A percentile compares a stretch with the other conserved stretches of the same genome.
Evolutionary conservation across 2,113 vertebrate genomes (phyloP).

Genomic region (Neofelis nebulosa): DNA sequence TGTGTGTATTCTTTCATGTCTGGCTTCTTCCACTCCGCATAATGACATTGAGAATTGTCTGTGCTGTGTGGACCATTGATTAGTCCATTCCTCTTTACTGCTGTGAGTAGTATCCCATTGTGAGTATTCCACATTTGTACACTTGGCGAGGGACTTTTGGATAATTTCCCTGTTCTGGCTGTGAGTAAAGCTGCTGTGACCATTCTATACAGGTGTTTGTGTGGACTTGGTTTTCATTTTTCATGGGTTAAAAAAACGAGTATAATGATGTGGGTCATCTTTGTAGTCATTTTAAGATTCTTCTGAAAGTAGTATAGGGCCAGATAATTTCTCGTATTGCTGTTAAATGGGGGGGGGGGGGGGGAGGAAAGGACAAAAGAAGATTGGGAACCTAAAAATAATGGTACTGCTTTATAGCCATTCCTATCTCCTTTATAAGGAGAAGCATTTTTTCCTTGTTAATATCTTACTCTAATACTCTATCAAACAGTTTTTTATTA

Average conservation of each 20-base stretch:
- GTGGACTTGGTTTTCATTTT: background rate
- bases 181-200: slow-evolving; percentile 1
- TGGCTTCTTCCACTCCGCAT: background rate
- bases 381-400: background rate
- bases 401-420: background rate
- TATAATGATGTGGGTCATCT: background rate
- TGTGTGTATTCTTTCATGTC: background rate
- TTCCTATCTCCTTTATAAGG: background rate
- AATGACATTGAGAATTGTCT: slow-evolving; percentile 3
- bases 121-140: background rate
- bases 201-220: background rate
- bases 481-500: slow-evolving; percentile 64
- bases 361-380: background rate
- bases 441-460: slow-evolving; percentile 16
- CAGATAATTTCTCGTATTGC: background rate
- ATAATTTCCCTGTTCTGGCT: background rate
- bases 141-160: background rate
- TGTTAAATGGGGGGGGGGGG: background rate
- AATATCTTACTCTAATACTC: background rate
- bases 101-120: background rate
- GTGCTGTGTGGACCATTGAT: background rate
- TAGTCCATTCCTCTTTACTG: background rate
- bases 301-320: background rate
- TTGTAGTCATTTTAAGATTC: slow-evolving; percentile 15
- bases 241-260: background rate